Percentiles rank a stretch among this genome's conserved stretches.
phyloP scores from a whole-genome alignment of 2,888 invertebrate species.

The Helicoverpa assulta region DNA sequence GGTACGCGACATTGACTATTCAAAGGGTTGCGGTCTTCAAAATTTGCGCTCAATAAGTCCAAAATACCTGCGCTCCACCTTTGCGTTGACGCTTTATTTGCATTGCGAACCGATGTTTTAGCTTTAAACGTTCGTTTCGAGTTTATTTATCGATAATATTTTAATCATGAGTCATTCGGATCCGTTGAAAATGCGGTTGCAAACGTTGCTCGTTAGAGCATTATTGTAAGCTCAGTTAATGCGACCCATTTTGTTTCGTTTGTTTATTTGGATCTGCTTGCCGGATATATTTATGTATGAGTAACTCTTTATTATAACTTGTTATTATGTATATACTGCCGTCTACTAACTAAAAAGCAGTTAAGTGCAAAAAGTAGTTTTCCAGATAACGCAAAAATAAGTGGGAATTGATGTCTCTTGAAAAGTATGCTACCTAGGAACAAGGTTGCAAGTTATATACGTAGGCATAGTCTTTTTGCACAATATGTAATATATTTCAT shows the following conservation, averaged over 20 bases:
- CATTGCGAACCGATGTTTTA: slow-evolving; percentile 65
- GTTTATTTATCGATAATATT: slow-evolving; percentile 69
- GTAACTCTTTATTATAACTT: slow-evolving; percentile 39
- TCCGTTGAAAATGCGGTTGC: slow-evolving; percentile 65
- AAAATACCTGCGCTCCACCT: slow-evolving; percentile 82
- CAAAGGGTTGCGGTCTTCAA: slow-evolving; percentile 90
- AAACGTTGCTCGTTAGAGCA: slow-evolving; percentile 69
- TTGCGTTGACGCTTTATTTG: slow-evolving; percentile 76
- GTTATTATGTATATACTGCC: slow-evolving; percentile 19
- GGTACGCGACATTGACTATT: slow-evolving; percentile 90
- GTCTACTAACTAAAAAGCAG: too few relatives aligned
- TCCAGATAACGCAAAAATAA: too few relatives aligned
- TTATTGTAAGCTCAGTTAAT: slow-evolving; percentile 69
- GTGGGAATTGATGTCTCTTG: too few relatives aligned
- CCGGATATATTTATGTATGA: slow-evolving; percentile 50
- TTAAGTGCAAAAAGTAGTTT: too few relatives aligned
- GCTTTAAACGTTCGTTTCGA: slow-evolving; percentile 60
- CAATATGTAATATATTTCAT: too few relatives aligned
- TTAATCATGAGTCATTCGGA: slow-evolving; percentile 70
- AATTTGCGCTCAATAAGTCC: slow-evolving; percentile 89
- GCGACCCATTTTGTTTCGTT: slow-evolving; percentile 62
- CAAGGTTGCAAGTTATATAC: too few relatives aligned
- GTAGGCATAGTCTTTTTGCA: too few relatives aligned
- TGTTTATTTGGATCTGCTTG: slow-evolving; percentile 57
- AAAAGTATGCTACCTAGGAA: too few relatives aligned